These are phyloP conservation scores for Rhinophrynus dorsalis DNA, from an alignment of 2,797 vertebrate species.

Conservation along the genomic window DNA sequence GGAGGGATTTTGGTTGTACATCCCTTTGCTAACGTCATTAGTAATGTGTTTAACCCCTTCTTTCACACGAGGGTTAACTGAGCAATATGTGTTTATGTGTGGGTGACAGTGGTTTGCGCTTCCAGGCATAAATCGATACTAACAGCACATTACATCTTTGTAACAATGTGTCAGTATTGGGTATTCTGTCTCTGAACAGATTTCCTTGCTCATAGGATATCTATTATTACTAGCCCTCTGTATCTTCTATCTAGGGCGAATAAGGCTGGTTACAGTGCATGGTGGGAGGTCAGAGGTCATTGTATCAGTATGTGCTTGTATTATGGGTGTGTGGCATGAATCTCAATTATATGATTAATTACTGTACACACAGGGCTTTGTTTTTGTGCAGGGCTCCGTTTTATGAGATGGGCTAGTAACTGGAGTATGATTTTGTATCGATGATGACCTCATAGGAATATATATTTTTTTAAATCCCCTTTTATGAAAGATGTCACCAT, in stretches of 20 bases:
- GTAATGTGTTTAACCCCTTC: too few species aligned
- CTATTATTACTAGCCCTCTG: too few species aligned
- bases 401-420: background rate
- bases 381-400: background rate
- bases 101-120: slow-evolving; percentile 18
- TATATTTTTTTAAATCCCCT: too few species aligned
- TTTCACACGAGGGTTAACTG: background rate
- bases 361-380: slow-evolving; percentile 15
- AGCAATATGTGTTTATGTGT: slow-evolving; percentile 1
- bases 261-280: background rate
- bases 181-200: too few species aligned
- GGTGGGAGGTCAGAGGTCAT: background rate
- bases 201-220: too few species aligned
- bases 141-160: background rate
- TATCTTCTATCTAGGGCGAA: background rate
- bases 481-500: too few species aligned
- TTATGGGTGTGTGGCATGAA: background rate
- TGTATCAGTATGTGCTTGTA: background rate
- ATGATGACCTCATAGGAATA: too few species aligned
- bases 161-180: background rate
- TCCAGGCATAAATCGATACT: slow-evolving; percentile 5
- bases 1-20: too few species aligned
- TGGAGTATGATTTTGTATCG: background rate
- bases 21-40: too few species aligned
- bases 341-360: background rate